These are phyloP conservation scores for Rhopalosiphum padi DNA, from an alignment of 1,140 invertebrate species.

Conservation along the genomic window DNA sequence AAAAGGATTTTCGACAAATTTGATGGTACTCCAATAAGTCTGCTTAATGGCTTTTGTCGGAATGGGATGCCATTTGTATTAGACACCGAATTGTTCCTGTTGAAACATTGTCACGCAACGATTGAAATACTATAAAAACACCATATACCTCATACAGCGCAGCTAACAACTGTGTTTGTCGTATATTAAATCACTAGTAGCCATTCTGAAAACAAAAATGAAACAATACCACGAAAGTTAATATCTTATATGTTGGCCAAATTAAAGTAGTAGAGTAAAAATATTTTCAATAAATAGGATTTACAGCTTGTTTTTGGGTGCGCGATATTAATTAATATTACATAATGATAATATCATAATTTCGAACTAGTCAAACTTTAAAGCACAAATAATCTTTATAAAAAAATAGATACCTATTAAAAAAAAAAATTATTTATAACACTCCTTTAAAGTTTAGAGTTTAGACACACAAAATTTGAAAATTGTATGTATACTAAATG, in stretches of 20 bases:
- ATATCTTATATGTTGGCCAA: neutral
- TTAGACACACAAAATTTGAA: neutral
- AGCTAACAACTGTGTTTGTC: neutral
- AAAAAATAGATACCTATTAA: neutral
- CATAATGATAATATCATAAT: neutral
- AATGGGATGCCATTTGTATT: slow-evolving; percentile 18
- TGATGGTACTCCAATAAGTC: neutral
- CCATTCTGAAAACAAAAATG: neutral
- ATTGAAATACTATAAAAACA: slow-evolving; percentile 15
- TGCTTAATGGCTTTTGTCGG: neutral
- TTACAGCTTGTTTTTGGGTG: neutral
- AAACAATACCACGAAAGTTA: neutral
- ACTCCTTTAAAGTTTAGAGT: neutral
- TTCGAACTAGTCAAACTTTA: neutral
- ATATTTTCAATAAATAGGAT: neutral
- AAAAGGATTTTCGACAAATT: neutral
- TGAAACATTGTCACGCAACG: neutral
- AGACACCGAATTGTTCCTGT: neutral
- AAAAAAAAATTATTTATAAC: no score
- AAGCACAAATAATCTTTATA: neutral
- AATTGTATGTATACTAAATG: neutral
- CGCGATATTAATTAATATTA: no score
- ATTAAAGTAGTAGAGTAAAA: neutral
- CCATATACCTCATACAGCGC: neutral
- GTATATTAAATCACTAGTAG: neutral